These are phyloP conservation scores for Scomber japonicus DNA, from an alignment of 2,113 vertebrate genomes.

Conservation along the genomic window DNA sequence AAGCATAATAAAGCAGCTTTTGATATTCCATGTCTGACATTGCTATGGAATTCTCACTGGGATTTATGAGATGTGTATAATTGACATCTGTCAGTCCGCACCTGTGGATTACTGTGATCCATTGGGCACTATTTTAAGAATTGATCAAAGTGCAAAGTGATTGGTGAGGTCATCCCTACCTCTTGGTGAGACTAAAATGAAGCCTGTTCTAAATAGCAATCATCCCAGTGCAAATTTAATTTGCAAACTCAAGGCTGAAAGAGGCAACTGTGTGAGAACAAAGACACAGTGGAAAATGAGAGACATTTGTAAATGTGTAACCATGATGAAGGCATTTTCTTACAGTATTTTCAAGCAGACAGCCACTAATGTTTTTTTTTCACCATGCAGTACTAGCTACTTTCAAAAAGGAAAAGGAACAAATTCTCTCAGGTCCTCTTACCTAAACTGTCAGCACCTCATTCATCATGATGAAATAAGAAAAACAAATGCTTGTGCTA, in stretches of 20 bases:
- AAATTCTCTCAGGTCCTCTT: conserved; percentile 40
- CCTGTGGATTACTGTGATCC: conserved; percentile 12
- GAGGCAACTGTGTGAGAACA: neutral
- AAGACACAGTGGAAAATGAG: neutral
- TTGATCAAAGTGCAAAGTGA: conserved; percentile 28
- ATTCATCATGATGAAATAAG: conserved; percentile 56
- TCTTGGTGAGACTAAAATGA: conserved; percentile 14
- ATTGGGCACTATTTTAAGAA: conserved; percentile 20
- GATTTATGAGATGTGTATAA: conserved; percentile 9
- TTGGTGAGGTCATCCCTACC: conserved; percentile 10
- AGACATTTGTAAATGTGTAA: conserved; percentile 35
- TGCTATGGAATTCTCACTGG: neutral
- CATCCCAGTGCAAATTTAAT: neutral
- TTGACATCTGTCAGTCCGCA: conserved; percentile 34
- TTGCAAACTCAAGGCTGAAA: conserved; percentile 15
- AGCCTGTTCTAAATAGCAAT: neutral
- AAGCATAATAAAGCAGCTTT: neutral
- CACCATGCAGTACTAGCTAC: conserved; percentile 4
- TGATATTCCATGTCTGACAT: neutral
- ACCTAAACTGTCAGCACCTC: conserved; percentile 54
- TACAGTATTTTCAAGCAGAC: conserved; percentile 17
- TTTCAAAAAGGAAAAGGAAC: conserved; percentile 17
- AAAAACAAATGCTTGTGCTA: conserved; percentile 56
- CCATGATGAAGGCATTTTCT: neutral
- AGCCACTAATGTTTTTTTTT: conserved; percentile 11